phyloP scores from a whole-genome alignment of 1,140 invertebrate genomes.

The Diabrotica virgifera region DNA sequence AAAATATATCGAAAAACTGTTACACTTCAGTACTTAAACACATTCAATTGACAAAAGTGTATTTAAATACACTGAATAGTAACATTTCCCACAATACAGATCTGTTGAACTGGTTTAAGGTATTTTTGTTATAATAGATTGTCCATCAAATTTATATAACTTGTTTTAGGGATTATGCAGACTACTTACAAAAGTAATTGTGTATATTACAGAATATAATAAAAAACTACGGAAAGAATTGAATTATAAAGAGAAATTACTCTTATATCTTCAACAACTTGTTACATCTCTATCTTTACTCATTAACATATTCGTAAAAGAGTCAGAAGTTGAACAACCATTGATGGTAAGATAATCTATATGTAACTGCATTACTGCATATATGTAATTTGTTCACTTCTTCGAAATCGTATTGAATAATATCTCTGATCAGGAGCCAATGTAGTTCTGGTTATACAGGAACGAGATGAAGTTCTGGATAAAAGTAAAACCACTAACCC shows the following conservation, averaged over 20 bases:
- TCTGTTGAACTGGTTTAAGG: constrained; percentile 5
- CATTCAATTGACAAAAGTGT: neutral
- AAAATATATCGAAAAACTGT: neutral
- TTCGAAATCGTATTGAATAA: too few species aligned
- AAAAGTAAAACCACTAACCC: too few species aligned
- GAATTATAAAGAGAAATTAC: neutral
- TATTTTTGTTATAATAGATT: neutral
- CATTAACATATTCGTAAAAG: constrained; percentile 5
- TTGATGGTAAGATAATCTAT: neutral
- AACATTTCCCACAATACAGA: neutral
- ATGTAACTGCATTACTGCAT: too few species aligned
- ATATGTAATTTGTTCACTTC: too few species aligned
- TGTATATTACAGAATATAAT: neutral
- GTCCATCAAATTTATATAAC: neutral
- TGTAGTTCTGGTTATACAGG: too few species aligned
- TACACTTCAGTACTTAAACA: neutral
- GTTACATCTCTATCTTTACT: neutral
- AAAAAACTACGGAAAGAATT: neutral
- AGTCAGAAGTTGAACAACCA: neutral
- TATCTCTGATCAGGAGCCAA: too few species aligned
- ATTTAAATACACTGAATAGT: neutral
- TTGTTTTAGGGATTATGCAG: constrained; percentile 3
- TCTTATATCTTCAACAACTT: neutral
- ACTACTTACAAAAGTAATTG: constrained; percentile 5
- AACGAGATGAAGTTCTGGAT: too few species aligned